Conservation (phyloP, 2,113 vertebrate species). For the Clinocottus analis region DNA sequence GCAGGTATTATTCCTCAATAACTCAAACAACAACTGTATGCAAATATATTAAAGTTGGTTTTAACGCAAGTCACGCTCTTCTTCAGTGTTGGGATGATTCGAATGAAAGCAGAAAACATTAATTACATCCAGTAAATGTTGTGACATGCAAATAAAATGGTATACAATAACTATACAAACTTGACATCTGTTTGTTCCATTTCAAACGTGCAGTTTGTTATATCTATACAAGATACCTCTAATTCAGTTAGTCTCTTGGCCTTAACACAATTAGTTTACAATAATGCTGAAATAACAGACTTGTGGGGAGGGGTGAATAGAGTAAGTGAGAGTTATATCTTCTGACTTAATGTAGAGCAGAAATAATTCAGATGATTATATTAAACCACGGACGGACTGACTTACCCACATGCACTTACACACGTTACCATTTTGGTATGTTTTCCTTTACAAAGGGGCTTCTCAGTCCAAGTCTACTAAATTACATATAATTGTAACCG, state of each 20-base stretch:
- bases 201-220: slow-evolving; percentile 9
- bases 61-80: background rate
- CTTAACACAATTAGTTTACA: slow-evolving; percentile 26
- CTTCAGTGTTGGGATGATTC: background rate
- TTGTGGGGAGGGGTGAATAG: slow-evolving; percentile 11
- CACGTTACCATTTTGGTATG: slow-evolving; percentile 18
- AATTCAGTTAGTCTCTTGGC: slow-evolving; percentile 18
- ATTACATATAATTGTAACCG: slow-evolving; percentile 22
- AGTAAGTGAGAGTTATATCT: slow-evolving; percentile 41
- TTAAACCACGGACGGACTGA: slow-evolving; percentile 12
- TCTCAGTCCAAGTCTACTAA: slow-evolving; percentile 5
- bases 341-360: slow-evolving; percentile 24
- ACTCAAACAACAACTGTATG: slow-evolving; percentile 3
- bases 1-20: slow-evolving; percentile 63
- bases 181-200: background rate
- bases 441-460: background rate
- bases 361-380: slow-evolving; percentile 1
- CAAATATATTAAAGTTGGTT: background rate
- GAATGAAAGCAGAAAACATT: slow-evolving; percentile 16
- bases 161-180: background rate
- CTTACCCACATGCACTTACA: slow-evolving; percentile 10
- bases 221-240: slow-evolving; percentile 1
- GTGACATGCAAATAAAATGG: slow-evolving; percentile 8
- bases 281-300: slow-evolving; percentile 16
- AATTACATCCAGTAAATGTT: slow-evolving; percentile 7